Evolutionary conservation across 2,888 invertebrate species (phyloP), one percentile per base, ranked within the genome.

Genomic region (Hyalella azteca): DNA sequence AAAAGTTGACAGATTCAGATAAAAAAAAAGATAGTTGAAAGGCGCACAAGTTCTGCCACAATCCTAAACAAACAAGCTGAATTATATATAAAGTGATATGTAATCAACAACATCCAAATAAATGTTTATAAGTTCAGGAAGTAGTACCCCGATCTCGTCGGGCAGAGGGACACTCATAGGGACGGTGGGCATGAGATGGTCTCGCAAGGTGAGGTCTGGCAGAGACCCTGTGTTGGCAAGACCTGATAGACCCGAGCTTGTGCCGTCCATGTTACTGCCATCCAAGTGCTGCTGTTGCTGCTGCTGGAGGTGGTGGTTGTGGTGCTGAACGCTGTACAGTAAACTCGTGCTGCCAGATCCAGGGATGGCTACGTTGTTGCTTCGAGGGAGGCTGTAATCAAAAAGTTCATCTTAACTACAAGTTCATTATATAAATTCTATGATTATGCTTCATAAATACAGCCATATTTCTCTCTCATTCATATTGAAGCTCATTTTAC

Each of bases 161-260:
- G 75, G 75, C 75, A 75, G 22, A 7, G 75, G 41, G 9, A 75
- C 36, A 22, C 75, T 75, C 41, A 75, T 39, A 26, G 75, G 29
- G 75, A 22, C 29, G 19, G 26, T 19, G 13, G 75, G 75, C 0
- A 75, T n/a, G 2, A 45, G 41, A 26, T 75, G 75, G 41, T 75
- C 45, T 19, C 75, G 40, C 45, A 41, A 11, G 13, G 75, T 75
- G 41, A 75, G 75, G 75, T 75, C 75, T 13, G 75, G 75, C 29
- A 75, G 29, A n/a, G 75, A 75, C 41, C 75, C 75, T 13, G 75
- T 75, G 75, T 75, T 75, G 45, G 75, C 75, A 0, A 75, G 45
- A 15, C 75, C 36, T 13, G 45, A n/a, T 9, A 75, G 75, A 1
- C 75, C 75, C 2, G 41, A 29, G 0, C 29, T 26, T 5, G 26